Evolutionary conservation across 2,797 vertebrate species (phyloP).

Genomic region (Leuciscus waleckii): DNA sequence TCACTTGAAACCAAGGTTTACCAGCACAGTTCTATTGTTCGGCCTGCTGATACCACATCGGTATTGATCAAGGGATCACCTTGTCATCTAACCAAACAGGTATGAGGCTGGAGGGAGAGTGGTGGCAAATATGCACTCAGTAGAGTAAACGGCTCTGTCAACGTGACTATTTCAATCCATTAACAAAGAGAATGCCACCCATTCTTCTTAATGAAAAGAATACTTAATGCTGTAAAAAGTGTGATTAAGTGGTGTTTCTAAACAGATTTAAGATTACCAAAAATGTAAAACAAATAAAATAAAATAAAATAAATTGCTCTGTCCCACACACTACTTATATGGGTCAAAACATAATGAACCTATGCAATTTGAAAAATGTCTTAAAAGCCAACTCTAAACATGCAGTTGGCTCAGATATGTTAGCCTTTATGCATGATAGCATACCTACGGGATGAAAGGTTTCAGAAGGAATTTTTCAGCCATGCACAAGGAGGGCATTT

Average conservation of each 20-base stretch:
- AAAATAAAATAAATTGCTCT: not conserved
- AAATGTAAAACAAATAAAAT: too few relatives aligned
- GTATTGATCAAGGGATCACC: constrained; percentile 80
- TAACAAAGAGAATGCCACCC: constrained; percentile 72
- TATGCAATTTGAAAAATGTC: constrained; percentile 2
- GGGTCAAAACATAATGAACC: not conserved
- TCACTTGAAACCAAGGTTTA: constrained; percentile 59
- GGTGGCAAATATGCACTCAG: constrained; percentile 77
- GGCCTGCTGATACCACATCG: constrained; percentile 70
- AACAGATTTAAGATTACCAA: not conserved
- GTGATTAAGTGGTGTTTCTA: not conserved
- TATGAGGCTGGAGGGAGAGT: constrained; percentile 70
- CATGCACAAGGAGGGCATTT: constrained; percentile 67
- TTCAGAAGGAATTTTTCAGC: constrained; percentile 42
- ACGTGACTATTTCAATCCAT: constrained; percentile 77
- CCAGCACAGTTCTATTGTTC: constrained; percentile 47
- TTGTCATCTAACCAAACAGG: constrained; percentile 79
- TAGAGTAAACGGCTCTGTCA: constrained; percentile 82
- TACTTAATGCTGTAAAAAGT: constrained; percentile 7
- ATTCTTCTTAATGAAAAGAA: constrained; percentile 63
- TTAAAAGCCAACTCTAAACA: constrained; percentile 3
- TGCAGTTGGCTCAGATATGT: constrained; percentile 22
- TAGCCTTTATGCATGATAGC: constrained; percentile 38
- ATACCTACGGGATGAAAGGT: constrained; percentile 39
- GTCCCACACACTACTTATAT: not conserved